Evolutionary conservation across 2,888 invertebrate genomes (phyloP), one percentile per base, ranked within the genome.

Genomic region (Habroteleia sp.): DNA sequence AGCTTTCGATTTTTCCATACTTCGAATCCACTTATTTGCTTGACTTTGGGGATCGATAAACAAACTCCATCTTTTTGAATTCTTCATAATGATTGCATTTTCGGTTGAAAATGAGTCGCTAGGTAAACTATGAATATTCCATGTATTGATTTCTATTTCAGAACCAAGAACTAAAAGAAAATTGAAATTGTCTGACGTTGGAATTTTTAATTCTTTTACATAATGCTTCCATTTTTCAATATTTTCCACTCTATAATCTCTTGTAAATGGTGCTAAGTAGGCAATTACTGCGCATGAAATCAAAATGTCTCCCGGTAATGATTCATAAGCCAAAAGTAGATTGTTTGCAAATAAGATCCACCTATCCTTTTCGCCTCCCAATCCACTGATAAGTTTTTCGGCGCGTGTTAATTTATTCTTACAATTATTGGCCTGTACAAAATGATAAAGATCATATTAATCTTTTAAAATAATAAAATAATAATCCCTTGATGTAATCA

Each of bases 241-340:
- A 44, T 92, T 91, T 20, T 89, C 88, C 42, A 89, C 87, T 82
- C 94, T 90, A 79, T 93, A 93, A 10, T 92, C 91, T 44, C 93
- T 91, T 3, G 95, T 96, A 80, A 96, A 95, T 0, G 97, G 94
- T 0, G 96, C 94, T 52, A 98, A 90, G 89, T 98, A 98, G 0
- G 97, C 95, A 77, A 97, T 96, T 29, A 96, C 92, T 8, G 95
- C 97, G 84, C 94, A 94, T 0, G 97, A 96, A 23, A 98, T 91
- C 8, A 98, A 90, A 80, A 97, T 94, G 89, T 97, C 97, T 0
- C 97, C 98, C 0, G 96, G 94, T 71, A 97, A 90, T 84, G 94
- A 93, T 86, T 96, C 94, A 84, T 93, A 96, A 46, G 93, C 90
- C 0, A 89, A 87, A 87, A 96, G 95, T 33, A 97, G 90, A 80